Percentiles rank a stretch among this genome's conserved stretches.
Conservation (phyloP, 1,140 invertebrate genomes). For the Rhopalosiphum maidis region DNA sequence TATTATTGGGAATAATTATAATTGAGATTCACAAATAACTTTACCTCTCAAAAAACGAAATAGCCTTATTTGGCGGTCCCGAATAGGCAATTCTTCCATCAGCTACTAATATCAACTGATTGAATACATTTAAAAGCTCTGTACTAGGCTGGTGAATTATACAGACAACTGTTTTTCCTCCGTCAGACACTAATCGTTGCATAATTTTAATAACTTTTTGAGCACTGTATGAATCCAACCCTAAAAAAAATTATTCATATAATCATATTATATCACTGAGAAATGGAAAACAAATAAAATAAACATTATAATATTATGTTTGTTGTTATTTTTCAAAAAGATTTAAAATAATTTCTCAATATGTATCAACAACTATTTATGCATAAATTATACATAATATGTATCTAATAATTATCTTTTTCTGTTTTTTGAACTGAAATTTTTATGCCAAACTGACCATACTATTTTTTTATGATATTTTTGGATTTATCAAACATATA, state of each 20-base stretch:
- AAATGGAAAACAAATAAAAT: not conserved
- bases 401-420: too few species aligned
- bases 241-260: constrained; percentile 61
- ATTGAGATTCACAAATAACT: not conserved
- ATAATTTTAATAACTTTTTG: constrained; percentile 82
- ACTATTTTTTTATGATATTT: too few species aligned
- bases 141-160: constrained; percentile 98
- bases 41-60: constrained; percentile 82
- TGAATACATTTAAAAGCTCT: constrained; percentile 87
- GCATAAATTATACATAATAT: too few species aligned
- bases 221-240: constrained; percentile 91
- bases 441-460: too few species aligned
- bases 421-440: too few species aligned
- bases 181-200: constrained; percentile 68
- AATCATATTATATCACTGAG: not conserved
- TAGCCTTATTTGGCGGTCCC: constrained; percentile 75
- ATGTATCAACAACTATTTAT: too few species aligned
- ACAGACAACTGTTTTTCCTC: constrained; percentile 87
- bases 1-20: not conserved
- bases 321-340: too few species aligned
- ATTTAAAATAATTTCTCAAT: too few species aligned
- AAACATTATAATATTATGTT: not conserved
- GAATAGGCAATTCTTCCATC: constrained; percentile 90
- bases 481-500: too few species aligned
- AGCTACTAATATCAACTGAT: constrained; percentile 83